A percentile compares a stretch with the other conserved stretches of the same genome.
These are phyloP conservation scores for Chauna torquata DNA, from an alignment of 2,113 vertebrate species.

Conservation along the genomic window DNA sequence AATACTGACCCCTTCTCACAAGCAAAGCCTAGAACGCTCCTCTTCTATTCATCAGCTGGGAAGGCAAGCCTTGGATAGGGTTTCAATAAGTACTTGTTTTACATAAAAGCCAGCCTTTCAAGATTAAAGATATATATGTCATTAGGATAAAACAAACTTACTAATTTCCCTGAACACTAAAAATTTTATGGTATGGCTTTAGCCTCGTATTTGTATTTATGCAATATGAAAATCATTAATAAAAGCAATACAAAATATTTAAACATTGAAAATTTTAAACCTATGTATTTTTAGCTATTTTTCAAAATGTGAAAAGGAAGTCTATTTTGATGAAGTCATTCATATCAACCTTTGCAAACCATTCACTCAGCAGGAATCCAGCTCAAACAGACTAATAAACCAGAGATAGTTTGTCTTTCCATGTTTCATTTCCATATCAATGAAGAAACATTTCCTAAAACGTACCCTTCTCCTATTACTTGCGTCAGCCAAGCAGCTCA, in stretches of 20 bases:
- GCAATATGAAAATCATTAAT: not conserved
- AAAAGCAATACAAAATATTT: not conserved
- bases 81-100: not conserved
- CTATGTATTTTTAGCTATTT: not conserved
- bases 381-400: constrained; percentile 3
- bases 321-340: not conserved
- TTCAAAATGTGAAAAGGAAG: not conserved
- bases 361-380: constrained; percentile 11
- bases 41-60: not conserved
- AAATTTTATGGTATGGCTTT: not conserved
- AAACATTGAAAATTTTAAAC: not conserved
- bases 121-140: not conserved
- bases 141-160: not conserved
- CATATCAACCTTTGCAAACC: not conserved
- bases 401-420: not conserved
- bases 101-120: not conserved
- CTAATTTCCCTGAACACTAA: not conserved
- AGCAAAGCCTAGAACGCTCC: not conserved
- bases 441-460: constrained; percentile 61
- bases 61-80: not conserved
- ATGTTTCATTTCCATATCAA: constrained; percentile 63
- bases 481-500: constrained; percentile 57
- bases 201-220: not conserved
- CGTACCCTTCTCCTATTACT: constrained; percentile 8
- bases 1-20: not conserved